Evolutionary conservation across 2,888 invertebrate species (phyloP), one percentile per base, ranked within the genome.

Genomic region (Cheilosia vulpina): DNA sequence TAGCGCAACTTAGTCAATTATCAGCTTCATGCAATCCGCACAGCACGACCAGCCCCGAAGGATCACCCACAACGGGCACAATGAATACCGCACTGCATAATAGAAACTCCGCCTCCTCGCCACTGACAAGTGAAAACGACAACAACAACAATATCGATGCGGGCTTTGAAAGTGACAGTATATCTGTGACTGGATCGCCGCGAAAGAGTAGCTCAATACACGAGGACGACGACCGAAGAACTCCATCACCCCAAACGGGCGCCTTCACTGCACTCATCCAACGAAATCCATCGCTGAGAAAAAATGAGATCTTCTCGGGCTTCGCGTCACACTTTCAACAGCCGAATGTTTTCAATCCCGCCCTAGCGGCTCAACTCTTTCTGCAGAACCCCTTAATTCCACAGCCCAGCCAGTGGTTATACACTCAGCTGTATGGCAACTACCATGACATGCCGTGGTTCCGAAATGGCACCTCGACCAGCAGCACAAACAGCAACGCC

Each of bases 341-440:
- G 15, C 89, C 93, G 89, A 92, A 92, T 87, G 90, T 93, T 60
- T 93, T 94, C 88, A 94, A 94, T 90, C 94, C 94, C 50, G 94
- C 94, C 2, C 88, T 94, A 88, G 96, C 96, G 0, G 96, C 96
- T 0, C 95, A 95, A 90, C 92, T 96, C 63, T 96, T 96, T 89
- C 93, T 96, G 45, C 96, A 96, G 89, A 94, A 96, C 4, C 96
- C 96, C 0, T 92, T 96, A 15, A 91, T 96, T 83, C 96, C 96
- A 1, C 95, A 96, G 1, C 96, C 96, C 6, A 95, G 95, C 45
- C 96, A 96, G 82, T 96, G 96, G 96, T 91, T 96, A 5, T 96
- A 96, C 89, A 95, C 96, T 0, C 96, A 96, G 89, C 93, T 96
- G 1, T 96, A 96, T 89, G 95, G 95, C 38, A 94, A 94, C 76